Percentiles rank a stretch among this genome's conserved stretches.
phyloP scores from a whole-genome alignment of 2,888 invertebrate genomes.

The Xestia xanthographa region DNA sequence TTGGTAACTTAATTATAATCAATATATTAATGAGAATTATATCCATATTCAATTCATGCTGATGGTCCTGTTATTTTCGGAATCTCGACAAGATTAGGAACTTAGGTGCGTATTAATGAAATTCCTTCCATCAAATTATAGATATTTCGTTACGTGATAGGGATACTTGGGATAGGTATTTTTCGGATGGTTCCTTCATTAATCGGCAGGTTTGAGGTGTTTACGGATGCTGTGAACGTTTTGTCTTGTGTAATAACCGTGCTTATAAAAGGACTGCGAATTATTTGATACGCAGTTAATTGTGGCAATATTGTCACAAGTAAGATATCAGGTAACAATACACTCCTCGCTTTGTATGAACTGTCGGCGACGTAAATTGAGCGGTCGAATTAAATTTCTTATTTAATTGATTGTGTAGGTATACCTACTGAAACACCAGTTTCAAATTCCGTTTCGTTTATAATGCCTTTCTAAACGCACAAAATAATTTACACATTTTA shows the following conservation, averaged over 20 bases:
- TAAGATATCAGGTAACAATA: slow-evolving; percentile 7
- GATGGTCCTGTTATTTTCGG: slow-evolving; percentile 61
- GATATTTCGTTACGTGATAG: slow-evolving; percentile 70
- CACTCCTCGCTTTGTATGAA: slow-evolving; percentile 13
- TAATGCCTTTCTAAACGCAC: no score
- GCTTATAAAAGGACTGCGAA: slow-evolving; percentile 16
- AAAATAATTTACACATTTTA: background rate
- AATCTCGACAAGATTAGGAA: slow-evolving; percentile 62
- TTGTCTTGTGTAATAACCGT: slow-evolving; percentile 27
- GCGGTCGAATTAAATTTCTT: slow-evolving; percentile 66
- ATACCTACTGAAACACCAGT: slow-evolving; percentile 18
- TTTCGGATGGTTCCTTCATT: slow-evolving; percentile 65
- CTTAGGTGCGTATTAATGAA: slow-evolving; percentile 68
- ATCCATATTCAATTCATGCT: slow-evolving; percentile 63
- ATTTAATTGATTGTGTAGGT: slow-evolving; percentile 53
- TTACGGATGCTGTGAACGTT: slow-evolving; percentile 57
- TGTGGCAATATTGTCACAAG: background rate
- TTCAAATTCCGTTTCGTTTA: slow-evolving; percentile 17
- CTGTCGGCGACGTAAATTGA: slow-evolving; percentile 36
- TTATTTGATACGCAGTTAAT: background rate
- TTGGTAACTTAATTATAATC: slow-evolving; percentile 77
- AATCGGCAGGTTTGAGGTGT: slow-evolving; percentile 63
- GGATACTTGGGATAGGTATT: slow-evolving; percentile 68
- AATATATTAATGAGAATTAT: slow-evolving; percentile 74
- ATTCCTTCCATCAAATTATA: slow-evolving; percentile 70